A percentile compares a stretch with the other conserved stretches of the same genome.
Conservation (phyloP, 1,140 invertebrate species). For the Brachionus calyciflorus region DNA sequence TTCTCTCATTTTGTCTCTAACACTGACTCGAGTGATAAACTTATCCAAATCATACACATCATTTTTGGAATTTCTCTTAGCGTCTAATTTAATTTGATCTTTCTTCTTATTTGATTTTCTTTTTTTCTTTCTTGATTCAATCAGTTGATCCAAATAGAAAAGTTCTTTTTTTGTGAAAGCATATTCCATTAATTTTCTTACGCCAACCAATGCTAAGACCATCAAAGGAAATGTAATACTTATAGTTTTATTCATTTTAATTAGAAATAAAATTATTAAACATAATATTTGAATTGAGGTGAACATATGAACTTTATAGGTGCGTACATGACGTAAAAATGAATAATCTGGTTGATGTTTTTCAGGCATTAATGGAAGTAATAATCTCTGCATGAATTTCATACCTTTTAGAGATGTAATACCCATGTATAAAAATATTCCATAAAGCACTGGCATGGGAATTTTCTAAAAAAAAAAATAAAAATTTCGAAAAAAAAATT, state of each 20-base stretch:
- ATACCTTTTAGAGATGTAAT: constrained; percentile 86
- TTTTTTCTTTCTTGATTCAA: neutral
- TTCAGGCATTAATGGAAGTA: constrained; percentile 94
- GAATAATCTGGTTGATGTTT: constrained; percentile 98
- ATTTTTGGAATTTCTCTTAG: constrained; percentile 26
- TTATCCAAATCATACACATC: constrained; percentile 5
- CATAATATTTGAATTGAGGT: constrained; percentile 88
- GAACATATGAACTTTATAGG: constrained; percentile 87
- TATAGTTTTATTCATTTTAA: constrained; percentile 88
- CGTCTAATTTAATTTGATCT: neutral
- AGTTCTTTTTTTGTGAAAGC: constrained; percentile 36
- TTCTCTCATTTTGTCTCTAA: constrained; percentile 23
- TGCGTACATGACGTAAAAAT: constrained; percentile 84
- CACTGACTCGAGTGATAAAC: neutral
- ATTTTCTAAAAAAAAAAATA: constrained; percentile 65
- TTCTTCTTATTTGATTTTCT: neutral
- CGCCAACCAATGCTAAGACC: constrained; percentile 60
- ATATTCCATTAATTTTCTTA: constrained; percentile 35
- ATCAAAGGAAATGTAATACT: constrained; percentile 95
- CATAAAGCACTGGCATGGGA: constrained; percentile 84
- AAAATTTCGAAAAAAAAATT: constrained; percentile 6
- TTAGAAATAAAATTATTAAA: constrained; percentile 83
- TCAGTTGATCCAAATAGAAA: constrained; percentile 21
- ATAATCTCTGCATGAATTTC: constrained; percentile 82
- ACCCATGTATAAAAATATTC: constrained; percentile 98